Conservation (phyloP, 2,113 vertebrate genomes). For the Proteles cristata region DNA sequence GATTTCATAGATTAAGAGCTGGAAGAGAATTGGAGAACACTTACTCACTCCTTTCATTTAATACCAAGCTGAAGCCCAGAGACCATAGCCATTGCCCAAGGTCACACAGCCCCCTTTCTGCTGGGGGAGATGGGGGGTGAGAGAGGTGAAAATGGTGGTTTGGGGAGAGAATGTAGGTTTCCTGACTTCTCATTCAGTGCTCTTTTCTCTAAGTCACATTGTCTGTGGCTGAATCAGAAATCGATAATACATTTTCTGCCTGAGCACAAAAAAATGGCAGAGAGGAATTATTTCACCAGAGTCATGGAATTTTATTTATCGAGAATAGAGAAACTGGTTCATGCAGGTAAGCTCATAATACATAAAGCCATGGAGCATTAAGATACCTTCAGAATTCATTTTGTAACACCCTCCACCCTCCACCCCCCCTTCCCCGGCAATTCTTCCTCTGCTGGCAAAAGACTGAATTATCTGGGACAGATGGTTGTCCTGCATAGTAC, state of each 20-base stretch:
- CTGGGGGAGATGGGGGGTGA: not conserved
- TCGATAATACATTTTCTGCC: constrained; percentile 63
- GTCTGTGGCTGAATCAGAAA: constrained; percentile 47
- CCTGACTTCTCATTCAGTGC: not conserved
- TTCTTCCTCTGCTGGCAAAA: not conserved
- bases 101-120: constrained; percentile 25
- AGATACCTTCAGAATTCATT: constrained; percentile 23
- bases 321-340: constrained; percentile 9
- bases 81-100: constrained; percentile 50
- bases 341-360: not conserved
- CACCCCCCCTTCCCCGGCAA: too few relatives aligned
- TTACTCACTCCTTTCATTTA: not conserved
- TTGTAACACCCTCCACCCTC: not conserved
- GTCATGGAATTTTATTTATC: constrained; percentile 43
- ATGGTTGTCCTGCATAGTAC: not conserved
- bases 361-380: not conserved
- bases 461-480: constrained; percentile 22
- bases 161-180: not conserved
- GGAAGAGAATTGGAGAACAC: not conserved
- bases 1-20: not conserved
- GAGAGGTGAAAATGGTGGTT: not conserved
- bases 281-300: constrained; percentile 59
- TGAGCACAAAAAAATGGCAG: constrained; percentile 4
- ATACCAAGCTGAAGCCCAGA: constrained; percentile 33
- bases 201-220: constrained; percentile 17